Percentiles rank a stretch among this genome's conserved stretches.
phyloP scores from a whole-genome alignment of 2,797 vertebrate species.

The Chrysocyon brachyurus region DNA sequence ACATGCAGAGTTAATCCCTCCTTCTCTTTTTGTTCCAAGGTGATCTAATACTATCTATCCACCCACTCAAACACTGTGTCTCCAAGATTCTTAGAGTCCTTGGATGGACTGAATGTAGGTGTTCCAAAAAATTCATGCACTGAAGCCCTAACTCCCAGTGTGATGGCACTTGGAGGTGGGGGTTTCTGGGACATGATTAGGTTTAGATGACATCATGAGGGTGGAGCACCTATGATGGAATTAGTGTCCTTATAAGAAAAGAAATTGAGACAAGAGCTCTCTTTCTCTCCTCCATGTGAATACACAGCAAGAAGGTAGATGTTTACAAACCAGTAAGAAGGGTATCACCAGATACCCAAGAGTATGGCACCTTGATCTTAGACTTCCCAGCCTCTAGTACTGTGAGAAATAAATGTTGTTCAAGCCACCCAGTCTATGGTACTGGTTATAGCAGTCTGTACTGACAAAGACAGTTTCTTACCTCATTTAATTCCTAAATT shows the following conservation, averaged over 20 bases:
- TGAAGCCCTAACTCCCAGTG: not conserved
- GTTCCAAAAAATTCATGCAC: not conserved
- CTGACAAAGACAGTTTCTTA: not conserved
- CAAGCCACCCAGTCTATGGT: not conserved
- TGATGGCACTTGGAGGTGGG: not conserved
- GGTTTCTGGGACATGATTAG: not conserved
- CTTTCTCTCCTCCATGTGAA: not conserved
- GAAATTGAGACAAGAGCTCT: not conserved
- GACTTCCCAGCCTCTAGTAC: not conserved
- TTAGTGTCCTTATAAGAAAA: not conserved
- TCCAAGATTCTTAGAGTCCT: not conserved
- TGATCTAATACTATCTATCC: not conserved
- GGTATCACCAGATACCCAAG: not conserved
- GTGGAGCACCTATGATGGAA: not conserved
- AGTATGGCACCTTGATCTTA: not conserved
- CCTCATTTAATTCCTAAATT: not conserved
- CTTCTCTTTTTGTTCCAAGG: not conserved
- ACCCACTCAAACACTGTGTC: not conserved
- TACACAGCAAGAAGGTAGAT: not conserved
- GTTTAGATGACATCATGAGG: not conserved
- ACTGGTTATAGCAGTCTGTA: not conserved
- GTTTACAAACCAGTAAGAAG: not conserved
- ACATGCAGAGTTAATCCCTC: not conserved
- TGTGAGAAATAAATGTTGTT: not conserved
- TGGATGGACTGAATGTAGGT: no score